These are phyloP conservation scores for Gymnocheta viridis DNA, from an alignment of 2,888 invertebrate species.

Conservation along the genomic window DNA sequence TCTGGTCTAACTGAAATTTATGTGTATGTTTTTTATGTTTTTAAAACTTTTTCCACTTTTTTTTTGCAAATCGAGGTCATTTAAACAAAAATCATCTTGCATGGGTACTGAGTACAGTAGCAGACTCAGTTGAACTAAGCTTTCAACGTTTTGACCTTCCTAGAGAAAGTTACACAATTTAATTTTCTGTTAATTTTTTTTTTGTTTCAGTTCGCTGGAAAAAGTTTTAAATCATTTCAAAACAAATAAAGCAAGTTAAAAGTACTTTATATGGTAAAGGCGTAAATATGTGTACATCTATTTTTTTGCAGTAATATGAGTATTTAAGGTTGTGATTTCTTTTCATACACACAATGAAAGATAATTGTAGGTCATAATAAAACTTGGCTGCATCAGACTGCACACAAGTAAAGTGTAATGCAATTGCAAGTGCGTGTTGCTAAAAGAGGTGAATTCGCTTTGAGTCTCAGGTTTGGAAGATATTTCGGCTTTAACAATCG, in stretches of 20 bases:
- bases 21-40: slow-evolving; percentile 25
- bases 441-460: background rate
- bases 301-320: background rate
- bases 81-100: slow-evolving; percentile 38
- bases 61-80: slow-evolving; percentile 49
- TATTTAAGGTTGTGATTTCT: slow-evolving; percentile 18
- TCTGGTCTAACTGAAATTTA: slow-evolving; percentile 30
- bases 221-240: slow-evolving; percentile 44
- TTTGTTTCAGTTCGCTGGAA: background rate
- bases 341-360: background rate
- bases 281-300: background rate
- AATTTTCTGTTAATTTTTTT: slow-evolving; percentile 3
- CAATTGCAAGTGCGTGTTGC: background rate
- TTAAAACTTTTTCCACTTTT: slow-evolving; percentile 15
- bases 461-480: background rate
- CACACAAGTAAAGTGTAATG: background rate
- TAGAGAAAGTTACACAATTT: slow-evolving; percentile 62
- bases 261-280: background rate
- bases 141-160: slow-evolving; percentile 57
- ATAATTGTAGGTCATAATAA: background rate
- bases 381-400: background rate
- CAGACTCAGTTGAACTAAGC: slow-evolving; percentile 10
- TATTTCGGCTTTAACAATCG: no score
- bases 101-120: slow-evolving; percentile 18
- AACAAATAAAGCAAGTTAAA: slow-evolving; percentile 33